Base-by-base conservation (phyloP, 2,113 vertebrate species). In the Kobus ellipsiprymnus region DNA sequence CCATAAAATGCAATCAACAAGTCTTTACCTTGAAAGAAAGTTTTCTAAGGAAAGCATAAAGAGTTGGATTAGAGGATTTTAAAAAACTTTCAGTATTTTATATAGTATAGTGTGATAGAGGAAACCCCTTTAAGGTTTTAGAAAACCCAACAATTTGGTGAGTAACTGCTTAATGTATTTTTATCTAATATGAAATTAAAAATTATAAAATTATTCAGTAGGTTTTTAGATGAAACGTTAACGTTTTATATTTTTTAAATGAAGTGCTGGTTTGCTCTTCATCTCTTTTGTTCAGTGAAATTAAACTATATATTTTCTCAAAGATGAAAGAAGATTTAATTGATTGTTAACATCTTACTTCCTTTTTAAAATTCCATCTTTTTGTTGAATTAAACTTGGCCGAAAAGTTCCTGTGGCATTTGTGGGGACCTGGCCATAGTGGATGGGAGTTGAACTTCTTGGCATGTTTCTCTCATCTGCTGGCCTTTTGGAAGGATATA, bases 291-390 rank as follows among this genome's bases (percentile, higher is more conserved):
- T 82, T 29, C 19, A 77, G 62, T 54, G n/a, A 81, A 87, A 33
- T 96, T 57, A 77, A 96, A 80, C 55, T 33, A 2, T 59, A 67
- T 59, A 55, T 91, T 84, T 97, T 91, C 50, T 87, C 48, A 40
- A 82, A 82, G 54, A 36, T 84, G 83, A 93, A 71, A 84, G 55
- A 74, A 83, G 83, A 40, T 74, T 50, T 86, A 52, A 59, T 81
- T 96, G 80, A 44, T 95, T 64, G 67, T 60, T 90, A 85, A 44
- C 71, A 74, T 92, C 27, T 95, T 90, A 84, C 59, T 96, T 97
- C 44, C 78, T 54, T 77, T 89, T 54, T 46, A 59, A 95, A n/a
- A 62, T 46, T 90, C 52, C 36, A 15, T 94, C 71, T 96, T 94
- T 94, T 59, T 71, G 78, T 91, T 78, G 89, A 82, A 74, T 78